phyloP scores from a whole-genome alignment of 1,140 invertebrate genomes.

The Brachionus asplanchnoidis region DNA sequence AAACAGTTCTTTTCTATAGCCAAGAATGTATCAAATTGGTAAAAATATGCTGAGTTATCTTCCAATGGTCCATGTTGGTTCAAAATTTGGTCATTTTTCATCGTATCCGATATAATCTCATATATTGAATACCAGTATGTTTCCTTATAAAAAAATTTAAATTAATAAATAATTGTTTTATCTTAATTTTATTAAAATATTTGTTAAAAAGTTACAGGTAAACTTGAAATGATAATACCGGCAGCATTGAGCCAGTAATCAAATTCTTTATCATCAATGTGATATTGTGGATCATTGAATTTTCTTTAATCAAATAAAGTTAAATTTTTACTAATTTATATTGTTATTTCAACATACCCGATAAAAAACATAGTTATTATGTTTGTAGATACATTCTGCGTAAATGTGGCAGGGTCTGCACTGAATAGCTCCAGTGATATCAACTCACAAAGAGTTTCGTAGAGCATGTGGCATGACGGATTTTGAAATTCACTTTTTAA shows the following conservation, averaged over 20 bases:
- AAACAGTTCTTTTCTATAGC: conserved; percentile 17
- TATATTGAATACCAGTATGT: conserved; percentile 25
- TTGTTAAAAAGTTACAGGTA: conserved; percentile 19
- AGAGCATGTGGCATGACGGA: conserved; percentile 38
- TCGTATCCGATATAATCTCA: background rate
- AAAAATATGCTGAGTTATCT: background rate
- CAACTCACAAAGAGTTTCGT: background rate
- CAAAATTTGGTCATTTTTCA: conserved; percentile 16
- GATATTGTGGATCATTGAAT: conserved; percentile 24
- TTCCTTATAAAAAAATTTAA: too few species aligned
- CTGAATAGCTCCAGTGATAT: conserved; percentile 1
- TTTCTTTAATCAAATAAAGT: background rate
- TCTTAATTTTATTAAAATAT: background rate
- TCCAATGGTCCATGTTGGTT: background rate
- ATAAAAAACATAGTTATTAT: conserved; percentile 34
- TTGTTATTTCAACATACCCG: background rate
- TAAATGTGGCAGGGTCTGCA: background rate
- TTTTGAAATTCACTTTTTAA: conserved; percentile 36
- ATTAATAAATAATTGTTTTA: background rate
- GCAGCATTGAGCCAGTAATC: conserved; percentile 28
- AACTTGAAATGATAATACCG: conserved; percentile 22
- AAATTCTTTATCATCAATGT: conserved; percentile 26
- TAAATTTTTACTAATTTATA: background rate
- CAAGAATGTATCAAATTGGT: conserved; percentile 28
- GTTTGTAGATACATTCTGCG: background rate